Evolutionary conservation across 2,888 invertebrate genomes (phyloP), one percentile per base, ranked within the genome.

Genomic region (Dugesia japonica): DNA sequence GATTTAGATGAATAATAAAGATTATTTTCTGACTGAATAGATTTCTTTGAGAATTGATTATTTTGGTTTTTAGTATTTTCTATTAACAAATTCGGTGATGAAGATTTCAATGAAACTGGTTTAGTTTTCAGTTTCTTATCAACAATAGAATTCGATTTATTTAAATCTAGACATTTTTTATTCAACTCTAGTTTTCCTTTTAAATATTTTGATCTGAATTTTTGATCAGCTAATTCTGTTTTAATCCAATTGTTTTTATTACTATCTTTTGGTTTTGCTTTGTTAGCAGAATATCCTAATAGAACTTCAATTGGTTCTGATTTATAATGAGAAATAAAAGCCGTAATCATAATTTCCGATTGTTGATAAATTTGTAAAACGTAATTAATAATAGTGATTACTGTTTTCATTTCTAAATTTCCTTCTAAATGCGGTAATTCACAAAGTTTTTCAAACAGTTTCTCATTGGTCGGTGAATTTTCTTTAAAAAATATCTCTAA

Each of bases 161-260:
- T 56, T 23, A 20, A n/a, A 23, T 56, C 56, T 4, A 23, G 23
- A n/a, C n/a, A 9, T 13, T 56, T n/a, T 56, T 56, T 56, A 56
- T 56, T 56, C 17, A 56, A n/a, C 1, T 56, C 56, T 4, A 13
- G 13, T n/a, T 56, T 56, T 4, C 9, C 7, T 56, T 4, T 56
- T 4, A 56, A n/a, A 56, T 56, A 56, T 56, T 56, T 56, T 7
- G n/a, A n/a, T 56, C 56, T 4, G n/a, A 56, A 56, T 23, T 20
- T 56, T 56, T 56, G 56, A 56, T 56, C 56, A 13, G 20, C 23
- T 23, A 56, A 56, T 56, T 56, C 56, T 9, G 56, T 56, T 23
- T 56, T 56, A n/a, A 56, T 56, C 56, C 56, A 56, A 56, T 56
- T 56, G 56, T 56, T 56, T 56, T 56, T 56, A n/a, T 56, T 56